Base-by-base conservation (phyloP, 1,140 invertebrate genomes). In the Dendrolimus punctatus region DNA sequence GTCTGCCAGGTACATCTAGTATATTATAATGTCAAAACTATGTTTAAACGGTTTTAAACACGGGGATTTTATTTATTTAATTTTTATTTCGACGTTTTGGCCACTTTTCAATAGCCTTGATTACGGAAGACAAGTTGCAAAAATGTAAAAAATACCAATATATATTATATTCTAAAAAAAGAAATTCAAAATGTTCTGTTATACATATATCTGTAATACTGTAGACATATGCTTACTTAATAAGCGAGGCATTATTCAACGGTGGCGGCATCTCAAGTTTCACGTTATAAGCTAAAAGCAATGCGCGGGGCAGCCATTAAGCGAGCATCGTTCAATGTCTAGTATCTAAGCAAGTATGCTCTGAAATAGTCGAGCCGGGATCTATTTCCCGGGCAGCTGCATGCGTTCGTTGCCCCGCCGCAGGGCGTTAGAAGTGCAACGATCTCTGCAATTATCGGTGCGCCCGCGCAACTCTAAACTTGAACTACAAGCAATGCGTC, bases 341-440 rank as follows among this genome's bases (percentile, higher is more conserved):
- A 61, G 58, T 80, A 72, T 71, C 76, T 77, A 73, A 76, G 71
- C 72, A 65, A 68, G 68, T 62, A 69, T 74, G 68, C 62, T 83
- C 80, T 86, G 83, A 84, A 86, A 86, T 86, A 86, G 82, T 81
- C 76, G 71, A 62, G 78, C 79, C 80, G 76, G 79, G 78, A 82
- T 84, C 77, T 81, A 82, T 85, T 85, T 82, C 76, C 77, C 78
- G 73, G 72, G 77, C 80, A 84, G 80, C 79, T 84, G 80, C 73
- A 63, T 54, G 74, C 78, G 80, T 80, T 80, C 83, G 78, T 84
- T 84, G 83, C 80, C 83, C 82, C 75, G 68, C 52, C 66, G 62
- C 68, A 75, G 78, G 71, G 75, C 72, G 76, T 82, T 85, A 85
- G 82, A 85, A 82, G 74, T 78, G 70, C 80, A 81, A 75, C 74